Conservation (phyloP, 2,888 invertebrate genomes). For the Lomographa bimaculata region DNA sequence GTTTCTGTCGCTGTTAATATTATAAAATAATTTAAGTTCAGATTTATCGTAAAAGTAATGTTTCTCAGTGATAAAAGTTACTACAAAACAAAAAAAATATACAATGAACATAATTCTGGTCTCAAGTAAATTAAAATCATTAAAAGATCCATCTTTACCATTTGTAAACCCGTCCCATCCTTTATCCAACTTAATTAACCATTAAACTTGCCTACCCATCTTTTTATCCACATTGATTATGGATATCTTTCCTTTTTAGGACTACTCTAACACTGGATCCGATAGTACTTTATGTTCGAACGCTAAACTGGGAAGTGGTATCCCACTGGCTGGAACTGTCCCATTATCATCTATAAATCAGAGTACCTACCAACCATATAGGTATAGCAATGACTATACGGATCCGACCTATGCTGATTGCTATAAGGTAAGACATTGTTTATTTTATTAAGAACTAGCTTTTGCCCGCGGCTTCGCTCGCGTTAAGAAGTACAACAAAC, state of each 20-base stretch:
- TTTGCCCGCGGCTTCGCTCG: too few relatives aligned
- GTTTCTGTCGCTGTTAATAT: too few relatives aligned
- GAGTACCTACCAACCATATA: conserved; percentile 68
- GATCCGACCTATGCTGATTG: conserved; percentile 92
- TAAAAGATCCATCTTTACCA: conserved; percentile 1
- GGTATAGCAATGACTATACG: conserved; percentile 90
- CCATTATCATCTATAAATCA: conserved; percentile 88
- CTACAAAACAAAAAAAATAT: too few relatives aligned
- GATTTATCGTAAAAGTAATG: too few relatives aligned
- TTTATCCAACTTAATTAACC: conserved; percentile 7
- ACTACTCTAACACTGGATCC: conserved; percentile 58
- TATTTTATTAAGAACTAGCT: too few relatives aligned
- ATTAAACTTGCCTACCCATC: conserved; percentile 9
- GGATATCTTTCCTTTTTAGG: conserved; percentile 16
- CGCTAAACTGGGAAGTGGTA: conserved; percentile 83
- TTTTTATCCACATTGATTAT: conserved; percentile 12
- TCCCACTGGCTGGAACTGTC: conserved; percentile 91
- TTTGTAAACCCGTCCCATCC: conserved; percentile 2
- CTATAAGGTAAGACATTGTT: conserved; percentile 73
- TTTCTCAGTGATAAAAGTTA: too few relatives aligned
- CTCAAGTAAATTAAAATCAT: neutral
- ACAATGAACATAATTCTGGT: too few relatives aligned
- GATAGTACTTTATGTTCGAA: conserved; percentile 76
- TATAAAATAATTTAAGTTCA: too few relatives aligned
- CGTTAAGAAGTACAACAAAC: too few relatives aligned